Evolutionary conservation across 1,140 invertebrate species (phyloP).

Genomic region (roundworm (Caenorhabditis elegans)): DNA sequence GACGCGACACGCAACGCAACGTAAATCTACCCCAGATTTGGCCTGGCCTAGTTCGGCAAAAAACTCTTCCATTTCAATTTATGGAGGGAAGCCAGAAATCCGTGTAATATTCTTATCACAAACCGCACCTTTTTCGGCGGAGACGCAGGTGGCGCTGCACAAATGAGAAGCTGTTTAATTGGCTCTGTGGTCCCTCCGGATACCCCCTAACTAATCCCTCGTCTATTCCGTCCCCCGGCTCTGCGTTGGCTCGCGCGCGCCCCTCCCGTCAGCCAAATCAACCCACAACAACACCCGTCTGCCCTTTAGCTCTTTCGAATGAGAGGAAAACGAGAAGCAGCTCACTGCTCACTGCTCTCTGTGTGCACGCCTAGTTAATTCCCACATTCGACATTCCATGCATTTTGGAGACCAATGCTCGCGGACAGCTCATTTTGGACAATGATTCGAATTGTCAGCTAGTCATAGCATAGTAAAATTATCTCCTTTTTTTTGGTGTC

Average conservation of each 20-base stretch:
- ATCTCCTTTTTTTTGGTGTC: no score
- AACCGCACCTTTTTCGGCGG: neutral
- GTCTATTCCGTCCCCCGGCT: neutral
- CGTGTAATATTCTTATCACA: no score
- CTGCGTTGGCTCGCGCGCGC: neutral
- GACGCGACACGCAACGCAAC: no score
- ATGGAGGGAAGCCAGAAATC: no score
- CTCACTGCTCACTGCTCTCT: constrained; percentile 23
- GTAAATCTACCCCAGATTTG: no score
- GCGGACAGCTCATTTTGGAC: neutral
- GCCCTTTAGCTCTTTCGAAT: constrained; percentile 27
- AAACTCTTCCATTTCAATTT: no score
- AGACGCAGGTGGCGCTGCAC: neutral
- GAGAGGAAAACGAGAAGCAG: neutral
- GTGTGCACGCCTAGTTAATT: constrained; percentile 25
- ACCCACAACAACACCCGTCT: neutral
- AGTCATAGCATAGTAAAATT: no score
- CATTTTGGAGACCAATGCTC: neutral
- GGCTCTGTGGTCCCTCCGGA: neutral
- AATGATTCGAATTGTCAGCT: neutral
- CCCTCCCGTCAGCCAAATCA: neutral
- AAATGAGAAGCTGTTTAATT: neutral
- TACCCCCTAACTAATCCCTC: neutral
- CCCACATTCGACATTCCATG: constrained; percentile 17
- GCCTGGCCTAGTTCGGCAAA: no score